phyloP scores from a whole-genome alignment of 2,797 vertebrate genomes.

The Phrynocephalus forsythii region DNA sequence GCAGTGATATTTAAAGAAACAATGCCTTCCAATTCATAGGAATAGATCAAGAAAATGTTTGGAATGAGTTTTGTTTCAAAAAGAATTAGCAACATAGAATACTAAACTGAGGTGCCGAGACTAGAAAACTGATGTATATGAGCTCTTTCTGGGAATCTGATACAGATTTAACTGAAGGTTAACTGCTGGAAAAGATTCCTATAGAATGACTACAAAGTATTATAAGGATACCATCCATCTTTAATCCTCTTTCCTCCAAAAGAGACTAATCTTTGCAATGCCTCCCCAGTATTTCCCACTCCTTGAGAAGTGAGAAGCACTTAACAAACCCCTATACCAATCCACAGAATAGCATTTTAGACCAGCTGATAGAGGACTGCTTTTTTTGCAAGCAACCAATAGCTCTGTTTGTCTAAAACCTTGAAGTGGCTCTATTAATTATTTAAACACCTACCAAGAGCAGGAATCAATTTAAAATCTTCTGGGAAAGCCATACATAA shows the following conservation, averaged over 20 bases:
- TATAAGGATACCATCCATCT: neutral
- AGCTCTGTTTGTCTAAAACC: slow-evolving; percentile 61
- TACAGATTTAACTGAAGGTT: neutral
- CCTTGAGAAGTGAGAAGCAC: neutral
- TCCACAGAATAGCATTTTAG: slow-evolving; percentile 30
- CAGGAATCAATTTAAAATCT: slow-evolving; percentile 71
- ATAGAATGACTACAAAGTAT: neutral
- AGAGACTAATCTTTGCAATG: too few relatives aligned
- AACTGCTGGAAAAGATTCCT: neutral
- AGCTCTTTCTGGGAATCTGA: neutral
- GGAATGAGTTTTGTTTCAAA: slow-evolving; percentile 8
- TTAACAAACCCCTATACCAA: slow-evolving; percentile 2
- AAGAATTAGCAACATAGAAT: slow-evolving; percentile 46
- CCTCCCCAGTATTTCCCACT: neutral
- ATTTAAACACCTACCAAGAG: slow-evolving; percentile 68
- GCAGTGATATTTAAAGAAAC: neutral
- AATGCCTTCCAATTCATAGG: neutral
- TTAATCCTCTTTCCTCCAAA: neutral
- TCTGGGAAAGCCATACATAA: slow-evolving; percentile 69
- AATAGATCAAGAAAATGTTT: neutral
- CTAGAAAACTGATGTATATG: neutral
- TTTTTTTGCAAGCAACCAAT: slow-evolving; percentile 61
- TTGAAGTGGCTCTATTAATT: slow-evolving; percentile 67
- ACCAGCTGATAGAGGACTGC: slow-evolving; percentile 51
- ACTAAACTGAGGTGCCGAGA: neutral